Percentiles rank a stretch among this genome's conserved stretches.
Conservation (phyloP, 2,888 invertebrate species). For the Drosophila atroscutellata region DNA sequence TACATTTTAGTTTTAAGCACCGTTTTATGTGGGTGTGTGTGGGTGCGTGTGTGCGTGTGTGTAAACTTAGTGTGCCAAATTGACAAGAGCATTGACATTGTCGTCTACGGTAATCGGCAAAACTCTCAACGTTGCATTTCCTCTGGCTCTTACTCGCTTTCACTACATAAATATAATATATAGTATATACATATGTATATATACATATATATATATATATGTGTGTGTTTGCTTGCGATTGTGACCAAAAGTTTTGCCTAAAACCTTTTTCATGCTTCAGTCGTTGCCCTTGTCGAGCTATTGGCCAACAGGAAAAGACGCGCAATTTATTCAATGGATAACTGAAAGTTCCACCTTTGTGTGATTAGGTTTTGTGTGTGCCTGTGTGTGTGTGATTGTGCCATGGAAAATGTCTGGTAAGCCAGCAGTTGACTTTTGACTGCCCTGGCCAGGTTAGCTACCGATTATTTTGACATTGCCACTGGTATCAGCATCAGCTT, state of each 20-base stretch:
- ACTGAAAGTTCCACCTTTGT: slow-evolving; percentile 60
- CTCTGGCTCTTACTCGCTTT: slow-evolving; percentile 26
- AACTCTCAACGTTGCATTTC: slow-evolving; percentile 56
- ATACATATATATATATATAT: neutral
- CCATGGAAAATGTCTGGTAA: slow-evolving; percentile 41
- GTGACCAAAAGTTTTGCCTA: slow-evolving; percentile 55
- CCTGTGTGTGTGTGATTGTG: slow-evolving; percentile 10
- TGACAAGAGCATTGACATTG: slow-evolving; percentile 79
- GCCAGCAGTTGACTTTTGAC: slow-evolving; percentile 72
- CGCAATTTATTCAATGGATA: slow-evolving; percentile 51
- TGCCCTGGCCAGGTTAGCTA: slow-evolving; percentile 45
- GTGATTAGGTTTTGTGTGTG: slow-evolving; percentile 6
- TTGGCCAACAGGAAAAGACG: slow-evolving; percentile 46
- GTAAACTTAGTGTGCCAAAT: slow-evolving; percentile 38
- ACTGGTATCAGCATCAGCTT: slow-evolving; percentile 30
- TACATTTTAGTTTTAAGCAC: slow-evolving; percentile 60
- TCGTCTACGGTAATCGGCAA: slow-evolving; percentile 54
- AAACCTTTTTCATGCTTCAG: slow-evolving; percentile 77
- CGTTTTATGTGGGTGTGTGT: slow-evolving; percentile 18
- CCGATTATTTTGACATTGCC: slow-evolving; percentile 69
- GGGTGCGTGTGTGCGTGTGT: neutral
- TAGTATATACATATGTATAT: neutral
- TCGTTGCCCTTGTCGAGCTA: slow-evolving; percentile 29
- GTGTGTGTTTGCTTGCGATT: slow-evolving; percentile 1
- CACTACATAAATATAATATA: neutral